Conservation (phyloP, 1,140 invertebrate species). For the Whitmania pigra region DNA sequence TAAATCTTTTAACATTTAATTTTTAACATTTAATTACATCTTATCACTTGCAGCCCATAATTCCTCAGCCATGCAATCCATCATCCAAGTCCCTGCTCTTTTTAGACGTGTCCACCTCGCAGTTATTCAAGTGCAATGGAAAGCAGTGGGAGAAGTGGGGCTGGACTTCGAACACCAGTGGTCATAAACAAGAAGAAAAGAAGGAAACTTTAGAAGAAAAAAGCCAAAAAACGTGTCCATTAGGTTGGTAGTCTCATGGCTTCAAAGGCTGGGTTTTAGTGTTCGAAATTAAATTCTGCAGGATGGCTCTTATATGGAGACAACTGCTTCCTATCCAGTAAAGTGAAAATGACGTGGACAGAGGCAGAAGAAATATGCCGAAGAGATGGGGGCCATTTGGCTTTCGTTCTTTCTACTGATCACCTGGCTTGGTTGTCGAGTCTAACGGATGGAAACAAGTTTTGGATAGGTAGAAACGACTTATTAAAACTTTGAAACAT, state of each 20-base stretch:
- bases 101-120: constrained; percentile 22
- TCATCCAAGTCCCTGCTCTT: constrained; percentile 34
- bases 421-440: constrained; percentile 20
- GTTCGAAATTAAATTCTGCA: constrained; percentile 2
- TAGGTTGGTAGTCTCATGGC: neutral
- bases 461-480: constrained; percentile 12
- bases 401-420: neutral
- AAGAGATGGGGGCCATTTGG: constrained; percentile 9
- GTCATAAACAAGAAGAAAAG: neutral
- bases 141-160: constrained; percentile 20
- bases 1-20: too few relatives aligned
- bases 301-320: constrained; percentile 13
- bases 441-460: neutral
- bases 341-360: constrained; percentile 1
- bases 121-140: constrained; percentile 21
- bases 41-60: constrained; percentile 18
- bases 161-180: constrained; percentile 9
- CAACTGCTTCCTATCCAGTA: constrained; percentile 9
- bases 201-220: neutral
- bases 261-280: too few relatives aligned
- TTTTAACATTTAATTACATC: neutral
- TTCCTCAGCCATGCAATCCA: constrained; percentile 31
- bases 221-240: neutral
- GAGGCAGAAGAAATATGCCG: constrained; percentile 11
- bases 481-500: neutral